Conservation (phyloP, 2,113 vertebrate genomes). For the Osmerus mordax region DNA sequence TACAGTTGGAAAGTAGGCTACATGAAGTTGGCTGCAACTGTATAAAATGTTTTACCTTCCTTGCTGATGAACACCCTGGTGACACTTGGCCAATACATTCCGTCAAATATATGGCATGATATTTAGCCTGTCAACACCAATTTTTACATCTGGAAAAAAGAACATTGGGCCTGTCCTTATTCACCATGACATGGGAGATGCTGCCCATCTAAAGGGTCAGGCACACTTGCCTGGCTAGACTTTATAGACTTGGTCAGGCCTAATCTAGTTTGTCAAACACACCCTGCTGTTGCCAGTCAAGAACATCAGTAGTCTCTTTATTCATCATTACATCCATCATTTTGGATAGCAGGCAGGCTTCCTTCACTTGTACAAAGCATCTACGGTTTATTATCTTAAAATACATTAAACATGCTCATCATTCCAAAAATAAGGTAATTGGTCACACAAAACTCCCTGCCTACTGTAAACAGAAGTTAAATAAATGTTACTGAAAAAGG, state of each 20-base stretch:
- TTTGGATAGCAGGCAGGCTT: too few relatives aligned
- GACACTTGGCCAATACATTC: constrained; percentile 51
- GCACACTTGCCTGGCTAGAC: constrained; percentile 41
- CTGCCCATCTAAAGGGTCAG: constrained; percentile 43
- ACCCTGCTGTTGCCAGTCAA: constrained; percentile 18
- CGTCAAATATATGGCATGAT: constrained; percentile 58
- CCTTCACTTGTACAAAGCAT: too few relatives aligned
- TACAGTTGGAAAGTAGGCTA: too few relatives aligned
- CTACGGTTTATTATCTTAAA: too few relatives aligned
- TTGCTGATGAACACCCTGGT: constrained; percentile 39
- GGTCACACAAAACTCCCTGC: too few relatives aligned
- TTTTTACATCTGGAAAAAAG: constrained; percentile 55
- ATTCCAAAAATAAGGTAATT: too few relatives aligned
- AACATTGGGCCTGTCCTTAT: constrained; percentile 37
- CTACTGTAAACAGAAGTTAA: too few relatives aligned
- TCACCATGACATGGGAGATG: constrained; percentile 21
- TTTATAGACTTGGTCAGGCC: constrained; percentile 47
- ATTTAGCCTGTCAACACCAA: constrained; percentile 57
- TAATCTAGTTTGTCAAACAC: constrained; percentile 56
- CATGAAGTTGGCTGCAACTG: too few relatives aligned
- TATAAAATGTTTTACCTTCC: constrained; percentile 26
- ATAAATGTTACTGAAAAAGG: too few relatives aligned
- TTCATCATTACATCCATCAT: constrained; percentile 22
- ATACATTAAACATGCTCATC: too few relatives aligned
- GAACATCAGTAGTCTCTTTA: constrained; percentile 26